phyloP scores from a whole-genome alignment of 1,140 invertebrate species.

The Drosophila rhopaloa region DNA sequence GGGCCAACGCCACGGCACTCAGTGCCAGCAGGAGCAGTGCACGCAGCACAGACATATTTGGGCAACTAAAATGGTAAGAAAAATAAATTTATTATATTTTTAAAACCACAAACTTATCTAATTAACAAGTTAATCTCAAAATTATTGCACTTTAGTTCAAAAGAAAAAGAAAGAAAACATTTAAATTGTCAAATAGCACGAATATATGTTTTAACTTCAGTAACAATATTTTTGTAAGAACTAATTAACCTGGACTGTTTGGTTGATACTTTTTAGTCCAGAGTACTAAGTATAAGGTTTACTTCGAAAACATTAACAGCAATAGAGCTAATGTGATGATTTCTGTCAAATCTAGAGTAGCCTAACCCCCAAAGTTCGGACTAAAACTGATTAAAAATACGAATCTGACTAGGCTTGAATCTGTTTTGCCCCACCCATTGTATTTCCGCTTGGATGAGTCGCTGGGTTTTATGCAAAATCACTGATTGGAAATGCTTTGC shows the following conservation, averaged over 20 bases:
- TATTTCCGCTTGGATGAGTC: constrained; percentile 68
- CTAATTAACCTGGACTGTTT: too few species aligned
- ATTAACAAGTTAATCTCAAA: too few species aligned
- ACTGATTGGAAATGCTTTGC: constrained; percentile 76
- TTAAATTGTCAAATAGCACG: too few species aligned
- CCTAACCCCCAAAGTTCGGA: constrained; percentile 19
- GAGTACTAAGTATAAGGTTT: neutral
- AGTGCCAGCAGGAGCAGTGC: constrained; percentile 87
- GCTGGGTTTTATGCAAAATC: constrained; percentile 66
- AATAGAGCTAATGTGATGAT: neutral
- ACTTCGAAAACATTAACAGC: neutral
- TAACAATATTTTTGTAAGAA: too few species aligned
- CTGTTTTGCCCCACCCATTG: constrained; percentile 35
- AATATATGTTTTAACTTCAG: too few species aligned
- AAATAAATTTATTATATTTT: neutral
- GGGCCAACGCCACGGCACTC: constrained; percentile 89
- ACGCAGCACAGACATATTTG: constrained; percentile 74
- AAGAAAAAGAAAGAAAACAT: too few species aligned
- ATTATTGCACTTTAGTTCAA: too few species aligned
- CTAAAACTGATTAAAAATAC: constrained; percentile 51
- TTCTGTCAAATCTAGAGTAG: constrained; percentile 8
- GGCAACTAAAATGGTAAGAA: constrained; percentile 10
- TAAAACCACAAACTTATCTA: neutral
- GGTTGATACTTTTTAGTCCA: too few species aligned
- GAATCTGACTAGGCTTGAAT: constrained; percentile 26